Evolutionary conservation across 2,888 invertebrate genomes (phyloP), one percentile per base, ranked within the genome.

Genomic region (Nipponacmea schrenckii): DNA sequence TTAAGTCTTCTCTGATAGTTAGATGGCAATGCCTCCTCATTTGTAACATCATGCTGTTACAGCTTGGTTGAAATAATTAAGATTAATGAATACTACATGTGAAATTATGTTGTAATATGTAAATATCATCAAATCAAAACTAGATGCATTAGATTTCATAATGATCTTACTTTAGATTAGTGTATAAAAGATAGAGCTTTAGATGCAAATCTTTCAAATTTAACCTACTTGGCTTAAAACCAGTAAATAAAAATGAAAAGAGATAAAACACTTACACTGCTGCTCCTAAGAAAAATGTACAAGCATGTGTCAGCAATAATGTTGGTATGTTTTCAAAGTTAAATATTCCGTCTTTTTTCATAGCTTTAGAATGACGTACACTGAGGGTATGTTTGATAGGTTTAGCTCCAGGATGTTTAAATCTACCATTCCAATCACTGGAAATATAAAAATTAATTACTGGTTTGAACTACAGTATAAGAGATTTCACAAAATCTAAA

Each of bases 221-320:
- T 2, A 31, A 14, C 4, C 20, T n/a, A 24, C n/a, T 24, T n/a
- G 12, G 7, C n/a, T 5, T 7, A 26, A 27, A 7, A 1, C n/a
- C 24, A 7, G 14, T 26, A 24, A 24, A 26, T 31, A 24, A 64
- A 64, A n/a, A 24, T 39, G 10, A 39, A 39, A 39, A 39, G 39
- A 10, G 1, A 39, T 5, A n/a, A 15, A 39, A 64, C 65, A 81
- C 84, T 83, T 79, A 85, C 85, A 80, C 79, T 44, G 85, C 84
- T 56, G 84, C 84, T 15, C 85, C 85, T 63, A 85, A 76, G 71
- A 84, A 77, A 74, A 85, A 83, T 26, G 83, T 80, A 67, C 82
- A 82, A 46, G 85, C 84, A 69, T 85, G 85, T 12, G 84, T 80
- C 48, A 85, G 71, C 46, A 85, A 71, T 66, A 85, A 73, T 1